A percentile compares a stretch with the other conserved stretches of the same genome.
Evolutionary conservation across 2,797 vertebrate species (phyloP).

Genomic region (Podargus strigoides): DNA sequence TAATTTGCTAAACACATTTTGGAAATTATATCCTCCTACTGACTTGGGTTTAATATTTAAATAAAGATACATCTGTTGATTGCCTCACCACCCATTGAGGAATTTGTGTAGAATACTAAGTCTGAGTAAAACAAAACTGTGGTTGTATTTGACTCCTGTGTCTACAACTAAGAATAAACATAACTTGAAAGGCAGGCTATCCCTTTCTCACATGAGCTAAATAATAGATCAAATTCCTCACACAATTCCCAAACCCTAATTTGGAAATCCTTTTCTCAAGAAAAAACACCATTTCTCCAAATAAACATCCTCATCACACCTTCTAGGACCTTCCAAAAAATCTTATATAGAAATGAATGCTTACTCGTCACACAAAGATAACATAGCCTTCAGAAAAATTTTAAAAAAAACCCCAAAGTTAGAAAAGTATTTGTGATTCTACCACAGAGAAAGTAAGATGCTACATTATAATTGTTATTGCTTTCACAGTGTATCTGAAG

Average conservation of each 20-base stretch:
- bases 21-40: not conserved
- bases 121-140: not conserved
- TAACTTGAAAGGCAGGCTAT: not conserved
- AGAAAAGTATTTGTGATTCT: not conserved
- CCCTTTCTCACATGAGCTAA: not conserved
- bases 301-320: not conserved
- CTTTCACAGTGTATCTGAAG: not conserved
- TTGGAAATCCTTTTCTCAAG: not conserved
- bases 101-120: not conserved
- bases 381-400: not conserved
- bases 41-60: not conserved
- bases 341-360: not conserved
- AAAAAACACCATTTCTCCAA: not conserved
- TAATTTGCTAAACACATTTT: not conserved
- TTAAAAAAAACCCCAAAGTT: not conserved
- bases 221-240: not conserved
- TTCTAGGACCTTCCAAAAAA: not conserved
- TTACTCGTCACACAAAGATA: not conserved
- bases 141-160: not conserved
- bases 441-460: not conserved
- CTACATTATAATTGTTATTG: not conserved
- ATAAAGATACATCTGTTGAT: not conserved
- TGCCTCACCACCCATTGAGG: not conserved
- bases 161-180: not conserved
- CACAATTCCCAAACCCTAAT: accelerated